These are phyloP conservation scores for Clarias magur DNA, from an alignment of 2,113 vertebrate genomes.

Conservation along the genomic window DNA sequence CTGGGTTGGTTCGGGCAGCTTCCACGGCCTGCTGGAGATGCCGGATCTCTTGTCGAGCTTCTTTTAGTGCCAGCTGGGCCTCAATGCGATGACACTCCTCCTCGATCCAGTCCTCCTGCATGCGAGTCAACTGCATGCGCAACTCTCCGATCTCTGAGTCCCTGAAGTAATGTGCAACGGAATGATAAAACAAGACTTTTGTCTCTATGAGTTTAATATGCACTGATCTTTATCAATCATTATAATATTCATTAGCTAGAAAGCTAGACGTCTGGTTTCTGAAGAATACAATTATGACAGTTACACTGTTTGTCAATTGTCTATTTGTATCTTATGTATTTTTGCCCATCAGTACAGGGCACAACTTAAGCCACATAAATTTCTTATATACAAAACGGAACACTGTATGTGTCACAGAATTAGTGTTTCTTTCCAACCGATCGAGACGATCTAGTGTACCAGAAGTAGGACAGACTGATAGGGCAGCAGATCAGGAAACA, in stretches of 20 bases:
- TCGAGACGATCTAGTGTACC: background rate
- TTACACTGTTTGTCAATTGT: background rate
- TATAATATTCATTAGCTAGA: background rate
- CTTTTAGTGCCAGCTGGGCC: constrained; percentile 92
- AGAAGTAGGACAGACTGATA: background rate
- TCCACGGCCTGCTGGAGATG: constrained; percentile 93
- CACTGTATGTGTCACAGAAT: background rate
- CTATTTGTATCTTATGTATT: background rate
- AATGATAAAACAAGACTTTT: background rate
- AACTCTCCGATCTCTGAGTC: constrained; percentile 91
- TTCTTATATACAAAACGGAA: background rate
- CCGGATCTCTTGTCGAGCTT: constrained; percentile 92
- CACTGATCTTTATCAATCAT: background rate
- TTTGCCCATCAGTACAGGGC: background rate
- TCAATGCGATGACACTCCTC: constrained; percentile 97
- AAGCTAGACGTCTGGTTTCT: background rate
- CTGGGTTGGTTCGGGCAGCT: constrained; percentile 81
- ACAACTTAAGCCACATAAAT: background rate
- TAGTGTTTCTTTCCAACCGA: background rate
- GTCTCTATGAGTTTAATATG: background rate
- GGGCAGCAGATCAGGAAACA: background rate
- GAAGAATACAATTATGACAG: background rate
- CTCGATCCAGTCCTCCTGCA: constrained; percentile 99
- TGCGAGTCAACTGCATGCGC: constrained; percentile 85
- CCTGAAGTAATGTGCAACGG: constrained; percentile 63